Evolutionary conservation across 2,113 vertebrate genomes (phyloP).

Genomic region (Perca fluviatilis): DNA sequence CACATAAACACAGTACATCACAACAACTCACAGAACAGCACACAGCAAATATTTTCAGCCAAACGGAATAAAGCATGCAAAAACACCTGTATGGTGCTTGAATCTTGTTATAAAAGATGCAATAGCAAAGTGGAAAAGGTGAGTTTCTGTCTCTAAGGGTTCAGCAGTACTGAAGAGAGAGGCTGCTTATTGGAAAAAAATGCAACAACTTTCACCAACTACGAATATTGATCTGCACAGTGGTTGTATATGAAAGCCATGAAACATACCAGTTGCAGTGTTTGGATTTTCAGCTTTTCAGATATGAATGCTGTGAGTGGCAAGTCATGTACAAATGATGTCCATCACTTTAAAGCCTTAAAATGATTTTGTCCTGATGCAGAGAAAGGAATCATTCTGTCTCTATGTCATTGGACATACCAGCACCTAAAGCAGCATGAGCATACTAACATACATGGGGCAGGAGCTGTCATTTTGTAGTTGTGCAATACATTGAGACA

Average conservation of each 20-base stretch:
- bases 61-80: background rate
- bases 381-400: background rate
- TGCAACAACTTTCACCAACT: background rate
- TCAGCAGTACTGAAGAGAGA: background rate
- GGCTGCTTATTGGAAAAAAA: background rate
- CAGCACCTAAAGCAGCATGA: background rate
- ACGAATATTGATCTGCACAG: background rate
- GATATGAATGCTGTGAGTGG: background rate
- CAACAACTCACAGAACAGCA: background rate
- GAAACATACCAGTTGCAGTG: background rate
- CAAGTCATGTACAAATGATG: background rate
- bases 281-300: background rate
- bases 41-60: background rate
- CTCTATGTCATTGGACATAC: background rate
- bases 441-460: background rate
- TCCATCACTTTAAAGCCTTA: background rate
- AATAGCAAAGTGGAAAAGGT: slow-evolving; percentile 4
- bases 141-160: background rate
- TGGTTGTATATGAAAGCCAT: background rate
- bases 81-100: slow-evolving; percentile 1
- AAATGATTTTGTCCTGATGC: background rate
- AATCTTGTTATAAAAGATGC: slow-evolving; percentile 3
- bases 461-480: background rate
- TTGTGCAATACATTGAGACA: background rate
- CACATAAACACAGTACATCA: background rate